Base-by-base conservation (phyloP, 2,113 vertebrate genomes). In the Otus sunia region DNA sequence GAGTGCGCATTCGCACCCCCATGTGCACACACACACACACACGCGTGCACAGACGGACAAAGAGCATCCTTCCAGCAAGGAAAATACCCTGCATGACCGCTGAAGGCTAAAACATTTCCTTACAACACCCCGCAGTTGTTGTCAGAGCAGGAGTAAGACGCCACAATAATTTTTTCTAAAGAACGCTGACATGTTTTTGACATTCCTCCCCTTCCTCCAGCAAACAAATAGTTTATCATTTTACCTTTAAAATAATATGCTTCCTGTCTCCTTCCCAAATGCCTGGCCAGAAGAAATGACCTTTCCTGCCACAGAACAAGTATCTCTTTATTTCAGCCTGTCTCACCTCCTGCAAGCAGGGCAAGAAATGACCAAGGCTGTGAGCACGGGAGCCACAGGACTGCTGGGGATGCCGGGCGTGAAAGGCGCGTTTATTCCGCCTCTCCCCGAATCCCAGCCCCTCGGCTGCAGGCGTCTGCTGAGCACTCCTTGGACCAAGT, bases 191-290 rank as follows among this genome's bases (percentile, higher is more conserved):
- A 53, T 3, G 21, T 69, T 89, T 93, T 80, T 60, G 39, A 93
- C 64, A 86, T 82, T 73, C 78, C 66, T 96, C 77, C 81, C 36
- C 56, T 88, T 93, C 47, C 83, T 96, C 60, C 37, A 95, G 63
- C 26, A 96, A 97, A 90, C 41, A 95, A 84, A 81, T 45, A 96
- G 91, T 96, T 97, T 90, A 96, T 94, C 93, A 67, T 20, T 94
- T 97, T 97, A 98, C 98, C 97, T 98, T 96, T 63, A 90, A 93
- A 80, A 91, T 79, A 94, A 90, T 83, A 90, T 1, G 59, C 76
- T 95, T 97, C 81, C 87, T 73, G 87, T 91, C 77, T 97, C 81
- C 96, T 96, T 88, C 79, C 91, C 90, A 82, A 96, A 62, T 25
- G 90, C 52, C 77, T 89, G 88, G 86, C 82, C 85, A 76, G 84